These are phyloP conservation scores for Camponotus pennsylvanicus DNA, from an alignment of 1,140 invertebrate genomes.

Conservation along the genomic window DNA sequence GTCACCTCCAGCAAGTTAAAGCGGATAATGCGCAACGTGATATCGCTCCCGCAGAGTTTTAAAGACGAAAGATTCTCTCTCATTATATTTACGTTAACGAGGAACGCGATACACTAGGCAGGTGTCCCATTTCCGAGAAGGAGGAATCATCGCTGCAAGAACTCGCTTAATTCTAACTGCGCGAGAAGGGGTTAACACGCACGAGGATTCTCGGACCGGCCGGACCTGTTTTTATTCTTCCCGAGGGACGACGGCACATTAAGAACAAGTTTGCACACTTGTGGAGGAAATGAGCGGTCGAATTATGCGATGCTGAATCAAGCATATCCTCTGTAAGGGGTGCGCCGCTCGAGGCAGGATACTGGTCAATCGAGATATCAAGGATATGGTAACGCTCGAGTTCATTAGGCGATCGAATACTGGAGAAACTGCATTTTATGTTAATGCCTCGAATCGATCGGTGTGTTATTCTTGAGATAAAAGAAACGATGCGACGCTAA, in stretches of 20 bases:
- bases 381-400: background rate
- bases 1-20: conserved; percentile 54
- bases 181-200: background rate
- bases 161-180: conserved; percentile 25
- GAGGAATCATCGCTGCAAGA: background rate
- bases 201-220: background rate
- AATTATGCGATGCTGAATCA: background rate
- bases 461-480: background rate
- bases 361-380: background rate
- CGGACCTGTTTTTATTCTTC: conserved; percentile 38
- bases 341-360: background rate
- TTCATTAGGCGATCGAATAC: conserved; percentile 5
- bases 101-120: background rate
- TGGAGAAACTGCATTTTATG: background rate
- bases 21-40: conserved; percentile 49
- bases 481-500: background rate
- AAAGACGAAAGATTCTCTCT: conserved; percentile 45
- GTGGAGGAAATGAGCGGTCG: background rate
- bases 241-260: background rate
- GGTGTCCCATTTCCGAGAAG: conserved; percentile 10
- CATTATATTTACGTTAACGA: conserved; percentile 49
- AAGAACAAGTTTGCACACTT: background rate
- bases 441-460: conserved; percentile 3
- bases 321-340: conserved; percentile 13
- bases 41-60: conserved; percentile 26